These are phyloP conservation scores for Drosophila cardini DNA, from an alignment of 1,140 invertebrate genomes.

Conservation along the genomic window DNA sequence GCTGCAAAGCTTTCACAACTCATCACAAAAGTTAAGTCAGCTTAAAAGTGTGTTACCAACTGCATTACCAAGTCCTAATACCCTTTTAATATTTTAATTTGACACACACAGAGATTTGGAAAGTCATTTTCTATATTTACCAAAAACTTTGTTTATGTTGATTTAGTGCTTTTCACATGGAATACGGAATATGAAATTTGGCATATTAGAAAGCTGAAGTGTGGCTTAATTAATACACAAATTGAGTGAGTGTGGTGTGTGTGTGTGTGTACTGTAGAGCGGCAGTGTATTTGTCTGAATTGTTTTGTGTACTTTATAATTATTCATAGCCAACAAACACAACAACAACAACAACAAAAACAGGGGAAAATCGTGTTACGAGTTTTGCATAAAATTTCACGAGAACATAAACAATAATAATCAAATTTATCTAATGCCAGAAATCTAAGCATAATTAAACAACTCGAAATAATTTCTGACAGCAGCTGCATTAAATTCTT, in stretches of 20 bases:
- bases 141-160: slow-evolving; percentile 32
- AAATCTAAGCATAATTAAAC: slow-evolving; percentile 62
- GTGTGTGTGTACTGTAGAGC: background rate
- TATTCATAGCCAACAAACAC: slow-evolving; percentile 28
- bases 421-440: slow-evolving; percentile 66
- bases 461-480: slow-evolving; percentile 8
- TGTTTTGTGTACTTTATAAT: slow-evolving; percentile 24
- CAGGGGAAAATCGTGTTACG: background rate
- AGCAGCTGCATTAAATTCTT: slow-evolving; percentile 57
- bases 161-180: slow-evolving; percentile 25
- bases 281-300: slow-evolving; percentile 17
- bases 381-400: slow-evolving; percentile 36
- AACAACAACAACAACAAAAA: slow-evolving; percentile 30
- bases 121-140: slow-evolving; percentile 32
- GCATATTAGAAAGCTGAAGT: background rate
- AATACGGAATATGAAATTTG: background rate
- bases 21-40: too few relatives aligned
- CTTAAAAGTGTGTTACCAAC: background rate
- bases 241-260: slow-evolving; percentile 23
- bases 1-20: too few relatives aligned
- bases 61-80: background rate
- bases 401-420: slow-evolving; percentile 55
- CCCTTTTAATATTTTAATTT: background rate
- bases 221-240: slow-evolving; percentile 52
- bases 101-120: background rate